These are phyloP conservation scores for Phoxinus phoxinus DNA, from an alignment of 2,113 vertebrate species.

Conservation along the genomic window DNA sequence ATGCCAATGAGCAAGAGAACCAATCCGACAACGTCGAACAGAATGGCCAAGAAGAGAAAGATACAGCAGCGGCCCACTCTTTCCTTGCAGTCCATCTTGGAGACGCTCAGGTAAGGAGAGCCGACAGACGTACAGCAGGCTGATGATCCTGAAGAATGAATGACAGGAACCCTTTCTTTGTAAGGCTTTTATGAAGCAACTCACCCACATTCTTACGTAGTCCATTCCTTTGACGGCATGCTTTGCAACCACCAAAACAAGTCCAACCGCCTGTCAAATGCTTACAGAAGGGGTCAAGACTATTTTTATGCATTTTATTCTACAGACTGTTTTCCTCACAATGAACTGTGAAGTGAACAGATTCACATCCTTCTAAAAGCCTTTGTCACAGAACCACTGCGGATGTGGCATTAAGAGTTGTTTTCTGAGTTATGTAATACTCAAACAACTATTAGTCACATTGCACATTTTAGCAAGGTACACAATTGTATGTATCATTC, in stretches of 20 bases:
- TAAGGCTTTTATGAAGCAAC: background rate
- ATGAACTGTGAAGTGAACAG: background rate
- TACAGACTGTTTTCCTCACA: background rate
- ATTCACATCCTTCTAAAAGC: background rate
- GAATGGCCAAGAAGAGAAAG: constrained; percentile 74
- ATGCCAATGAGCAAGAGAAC: constrained; percentile 82
- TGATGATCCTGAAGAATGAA: constrained; percentile 15
- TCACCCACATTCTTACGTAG: constrained; percentile 32
- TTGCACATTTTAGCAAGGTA: background rate
- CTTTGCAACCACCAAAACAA: constrained; percentile 38
- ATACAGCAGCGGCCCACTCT: constrained; percentile 59
- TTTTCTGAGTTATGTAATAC: constrained; percentile 10
- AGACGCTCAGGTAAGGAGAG: background rate
- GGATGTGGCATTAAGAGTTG: background rate
- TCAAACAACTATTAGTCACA: background rate
- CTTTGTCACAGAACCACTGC: background rate
- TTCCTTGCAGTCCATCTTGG: constrained; percentile 56
- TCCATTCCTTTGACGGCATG: constrained; percentile 37
- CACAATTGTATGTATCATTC: background rate
- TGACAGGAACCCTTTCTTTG: background rate
- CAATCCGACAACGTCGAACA: constrained; percentile 78
- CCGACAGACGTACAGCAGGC: background rate
- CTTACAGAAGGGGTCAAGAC: background rate
- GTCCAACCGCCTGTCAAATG: constrained; percentile 14
- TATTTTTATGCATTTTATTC: constrained; percentile 56